phyloP scores from a whole-genome alignment of 2,797 vertebrate genomes.

The Chaunax sp. region DNA sequence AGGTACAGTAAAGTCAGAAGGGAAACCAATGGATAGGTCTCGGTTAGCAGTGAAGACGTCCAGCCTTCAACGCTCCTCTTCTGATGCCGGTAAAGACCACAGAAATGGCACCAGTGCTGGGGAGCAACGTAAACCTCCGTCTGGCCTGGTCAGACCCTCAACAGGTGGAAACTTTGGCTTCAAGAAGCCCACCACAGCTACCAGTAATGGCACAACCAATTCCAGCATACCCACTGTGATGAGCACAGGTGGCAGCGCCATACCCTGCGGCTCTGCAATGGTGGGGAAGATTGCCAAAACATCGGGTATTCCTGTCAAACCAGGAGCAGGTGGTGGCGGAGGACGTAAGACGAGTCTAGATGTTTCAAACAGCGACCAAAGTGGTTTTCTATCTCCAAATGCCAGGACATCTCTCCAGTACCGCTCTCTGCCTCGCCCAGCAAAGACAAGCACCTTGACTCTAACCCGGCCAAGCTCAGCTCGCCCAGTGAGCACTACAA shows the following conservation, averaged over 20 bases:
- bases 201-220: conserved; percentile 80
- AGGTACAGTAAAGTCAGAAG: conserved; percentile 74
- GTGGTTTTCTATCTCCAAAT: conserved; percentile 91
- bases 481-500: conserved; percentile 90
- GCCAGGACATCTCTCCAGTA: conserved; percentile 95
- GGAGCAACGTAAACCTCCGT: conserved; percentile 93
- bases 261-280: conserved; percentile 76
- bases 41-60: conserved; percentile 90
- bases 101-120: conserved; percentile 62
- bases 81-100: conserved; percentile 91
- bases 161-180: conserved; percentile 92
- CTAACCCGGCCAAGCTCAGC: conserved; percentile 85
- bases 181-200: conserved; percentile 87
- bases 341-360: conserved; percentile 95
- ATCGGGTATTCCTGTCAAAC: conserved; percentile 94
- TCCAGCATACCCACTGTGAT: conserved; percentile 76
- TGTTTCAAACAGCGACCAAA: conserved; percentile 87
- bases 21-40: conserved; percentile 87
- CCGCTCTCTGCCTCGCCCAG: conserved; percentile 95
- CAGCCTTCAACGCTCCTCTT: conserved; percentile 92
- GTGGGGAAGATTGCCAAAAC: conserved; percentile 91
- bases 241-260: conserved; percentile 79
- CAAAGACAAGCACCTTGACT: conserved; percentile 94
- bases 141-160: conserved; percentile 90
- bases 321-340: conserved; percentile 66